Percentiles rank a stretch among this genome's conserved stretches.
Evolutionary conservation across 1,140 invertebrate species (phyloP).

Genomic region (Oncopodura yosiiana): DNA sequence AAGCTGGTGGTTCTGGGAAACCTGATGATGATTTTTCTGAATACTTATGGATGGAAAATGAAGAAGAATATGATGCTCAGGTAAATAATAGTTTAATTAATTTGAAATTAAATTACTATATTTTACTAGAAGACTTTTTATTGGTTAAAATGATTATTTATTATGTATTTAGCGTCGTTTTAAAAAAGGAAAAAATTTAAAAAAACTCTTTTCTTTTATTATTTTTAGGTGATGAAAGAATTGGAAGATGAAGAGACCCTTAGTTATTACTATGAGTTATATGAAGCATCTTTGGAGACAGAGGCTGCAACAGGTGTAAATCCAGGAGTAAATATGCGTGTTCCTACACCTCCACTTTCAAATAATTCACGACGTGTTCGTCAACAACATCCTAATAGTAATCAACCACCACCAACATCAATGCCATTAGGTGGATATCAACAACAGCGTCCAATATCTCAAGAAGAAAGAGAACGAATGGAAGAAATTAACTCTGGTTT

Average conservation of each 20-base stretch:
- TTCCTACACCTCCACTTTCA: conserved; percentile 7
- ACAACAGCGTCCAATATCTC: background rate
- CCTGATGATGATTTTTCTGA: conserved; percentile 68
- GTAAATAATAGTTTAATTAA: conserved; percentile 42
- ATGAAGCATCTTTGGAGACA: conserved; percentile 64
- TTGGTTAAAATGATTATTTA: no score
- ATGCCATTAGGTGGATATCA: background rate
- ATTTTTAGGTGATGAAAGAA: conserved; percentile 62
- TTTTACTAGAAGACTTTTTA: no score
- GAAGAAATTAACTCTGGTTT: conserved; percentile 10
- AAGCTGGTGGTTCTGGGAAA: conserved; percentile 40
- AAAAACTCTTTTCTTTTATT: no score
- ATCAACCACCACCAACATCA: background rate
- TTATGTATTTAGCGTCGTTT: no score
- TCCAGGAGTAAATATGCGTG: conserved; percentile 10
- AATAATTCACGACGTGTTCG: no score
- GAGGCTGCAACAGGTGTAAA: conserved; percentile 13
- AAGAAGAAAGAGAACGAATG: conserved; percentile 36
- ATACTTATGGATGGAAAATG: conserved; percentile 85
- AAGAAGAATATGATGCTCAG: conserved; percentile 78
- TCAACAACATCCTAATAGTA: background rate
- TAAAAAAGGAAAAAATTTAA: background rate
- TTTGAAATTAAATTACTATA: background rate
- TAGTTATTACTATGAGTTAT: conserved; percentile 61
- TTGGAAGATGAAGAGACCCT: conserved; percentile 76